Base-by-base conservation (phyloP, 2,888 invertebrate genomes). In the Drosophila setosimentum region DNA sequence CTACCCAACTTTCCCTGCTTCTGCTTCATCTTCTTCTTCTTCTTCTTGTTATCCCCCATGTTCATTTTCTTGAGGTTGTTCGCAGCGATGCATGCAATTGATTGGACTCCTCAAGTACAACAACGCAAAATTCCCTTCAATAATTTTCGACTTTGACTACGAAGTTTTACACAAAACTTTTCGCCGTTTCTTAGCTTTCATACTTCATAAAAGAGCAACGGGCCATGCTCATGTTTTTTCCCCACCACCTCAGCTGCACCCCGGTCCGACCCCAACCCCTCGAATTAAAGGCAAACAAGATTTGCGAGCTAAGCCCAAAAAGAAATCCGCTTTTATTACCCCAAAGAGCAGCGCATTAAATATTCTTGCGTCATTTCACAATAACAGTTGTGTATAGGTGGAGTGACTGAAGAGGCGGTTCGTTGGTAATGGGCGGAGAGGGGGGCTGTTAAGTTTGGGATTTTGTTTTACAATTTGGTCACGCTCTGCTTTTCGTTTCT, bases 311-410 rank as follows among this genome's bases (percentile, higher is more conserved):
- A 55, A 68, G 68, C 70, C 77, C 51, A 64, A 80, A 80, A 75
- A 73, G 78, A 75, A 89, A 80, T 78, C 81, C 85, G 73, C 76
- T 83, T 89, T 87, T 87, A 83, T 85, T 87, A 70, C 82, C 87
- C 85, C 58, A 78, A 68, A 55, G 75, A 69, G 66, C 62, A 72
- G 64, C 60, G 71, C 78, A 86, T 87, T 87, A 89, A 89, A 89
- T 87, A 87, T 89, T 89, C 89, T 76, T 74, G 85, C 81, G 73
- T 85, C 85, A 89, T 76, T 89, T 79, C 74, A 78, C 78, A 80
- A 55, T 37, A 58, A 58, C 55, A 55, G n/a, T 59, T 50, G 45
- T 48, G 60, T 45, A 37, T 33, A 42, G 49, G 27, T 27, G 33
- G n/a, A 51, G 50, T 24, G 21, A 24, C 30, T 27, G 18, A 13